Evolutionary conservation across 2,113 vertebrate species (phyloP).

Genomic region (Pangasianodon gigas): DNA sequence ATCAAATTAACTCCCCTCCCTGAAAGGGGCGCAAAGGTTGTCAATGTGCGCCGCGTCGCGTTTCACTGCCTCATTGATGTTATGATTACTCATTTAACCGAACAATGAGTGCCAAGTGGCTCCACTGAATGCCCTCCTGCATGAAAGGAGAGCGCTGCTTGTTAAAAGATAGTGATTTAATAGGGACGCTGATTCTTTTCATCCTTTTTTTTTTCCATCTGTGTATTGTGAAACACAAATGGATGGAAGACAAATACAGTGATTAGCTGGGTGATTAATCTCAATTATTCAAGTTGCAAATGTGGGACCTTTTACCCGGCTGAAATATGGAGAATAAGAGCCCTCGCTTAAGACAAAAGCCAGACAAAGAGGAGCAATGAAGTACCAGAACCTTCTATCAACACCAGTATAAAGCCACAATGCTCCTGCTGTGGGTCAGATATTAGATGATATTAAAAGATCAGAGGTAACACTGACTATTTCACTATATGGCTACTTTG

Average conservation of each 20-base stretch:
- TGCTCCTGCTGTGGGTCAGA: background rate
- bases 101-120: conserved; percentile 72
- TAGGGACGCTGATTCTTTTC: conserved; percentile 68
- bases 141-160: conserved; percentile 64
- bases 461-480: background rate
- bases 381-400: conserved; percentile 14
- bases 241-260: conserved; percentile 70
- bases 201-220: conserved; percentile 51
- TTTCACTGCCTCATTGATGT: conserved; percentile 72
- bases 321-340: conserved; percentile 58
- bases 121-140: conserved; percentile 69
- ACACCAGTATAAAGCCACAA: conserved; percentile 7
- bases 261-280: conserved; percentile 72
- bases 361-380: conserved; percentile 49
- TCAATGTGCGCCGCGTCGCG: conserved; percentile 66
- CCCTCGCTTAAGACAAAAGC: conserved; percentile 60
- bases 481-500: background rate
- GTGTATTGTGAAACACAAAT: conserved; percentile 73
- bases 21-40: conserved; percentile 77
- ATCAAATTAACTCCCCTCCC: conserved; percentile 77
- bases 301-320: conserved; percentile 68
- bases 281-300: conserved; percentile 75
- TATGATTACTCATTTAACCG: conserved; percentile 77
- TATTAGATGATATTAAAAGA: background rate
- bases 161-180: conserved; percentile 72